phyloP scores from a whole-genome alignment of 2,888 invertebrate species.

The Sminthurides aquaticus region DNA sequence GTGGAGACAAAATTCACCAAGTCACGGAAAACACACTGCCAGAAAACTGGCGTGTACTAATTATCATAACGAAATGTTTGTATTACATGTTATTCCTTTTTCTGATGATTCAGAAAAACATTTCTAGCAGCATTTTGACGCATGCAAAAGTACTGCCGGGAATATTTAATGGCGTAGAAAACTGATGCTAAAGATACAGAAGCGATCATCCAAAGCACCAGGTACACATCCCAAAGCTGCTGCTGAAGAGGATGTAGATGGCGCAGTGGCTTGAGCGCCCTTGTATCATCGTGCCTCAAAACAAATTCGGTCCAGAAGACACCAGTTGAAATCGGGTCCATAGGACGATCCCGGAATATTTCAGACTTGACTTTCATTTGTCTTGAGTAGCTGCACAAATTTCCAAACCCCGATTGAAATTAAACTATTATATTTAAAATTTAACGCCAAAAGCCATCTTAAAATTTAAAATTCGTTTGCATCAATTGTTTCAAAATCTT shows the following conservation, averaged over 20 bases:
- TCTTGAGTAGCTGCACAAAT: constrained; percentile 4
- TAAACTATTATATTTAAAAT: not conserved
- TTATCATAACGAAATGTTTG: no score
- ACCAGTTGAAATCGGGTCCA: constrained; percentile 6
- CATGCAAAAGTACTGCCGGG: no score
- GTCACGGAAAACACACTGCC: no score
- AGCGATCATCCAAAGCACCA: constrained; percentile 1
- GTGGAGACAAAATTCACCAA: no score
- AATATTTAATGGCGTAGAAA: not conserved
- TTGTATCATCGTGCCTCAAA: constrained; percentile 5
- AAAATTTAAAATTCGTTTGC: not conserved
- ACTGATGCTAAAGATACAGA: not conserved
- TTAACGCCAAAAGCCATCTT: not conserved
- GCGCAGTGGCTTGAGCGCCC: constrained; percentile 4
- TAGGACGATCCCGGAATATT: constrained; percentile 9
- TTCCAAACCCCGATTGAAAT: not conserved
- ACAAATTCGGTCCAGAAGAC: constrained; percentile 11
- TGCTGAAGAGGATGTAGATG: constrained; percentile 6
- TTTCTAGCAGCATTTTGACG: no score
- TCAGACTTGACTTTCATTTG: constrained; percentile 6
- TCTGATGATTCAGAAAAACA: no score
- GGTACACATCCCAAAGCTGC: not conserved
- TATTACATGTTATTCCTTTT: no score
- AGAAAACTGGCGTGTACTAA: no score
- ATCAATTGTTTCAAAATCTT: not conserved